These are phyloP conservation scores for Metalampra italica DNA, from an alignment of 2,888 invertebrate species.

Conservation along the genomic window DNA sequence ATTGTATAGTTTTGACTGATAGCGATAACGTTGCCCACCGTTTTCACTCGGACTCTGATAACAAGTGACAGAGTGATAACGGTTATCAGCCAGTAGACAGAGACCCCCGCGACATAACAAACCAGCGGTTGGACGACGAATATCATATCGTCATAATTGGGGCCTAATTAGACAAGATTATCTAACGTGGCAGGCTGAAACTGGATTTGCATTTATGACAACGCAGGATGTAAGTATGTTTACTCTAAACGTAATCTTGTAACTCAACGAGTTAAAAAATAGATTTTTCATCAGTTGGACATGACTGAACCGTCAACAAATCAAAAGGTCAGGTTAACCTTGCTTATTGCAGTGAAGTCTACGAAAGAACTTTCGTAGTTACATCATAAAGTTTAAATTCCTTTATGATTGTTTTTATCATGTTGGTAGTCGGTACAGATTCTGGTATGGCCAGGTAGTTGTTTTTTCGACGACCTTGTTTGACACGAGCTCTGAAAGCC, in stretches of 20 bases:
- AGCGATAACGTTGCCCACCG: conserved; percentile 19
- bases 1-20: conserved; percentile 8
- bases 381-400: conserved; percentile 29
- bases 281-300: too few relatives aligned
- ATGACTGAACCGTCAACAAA: too few relatives aligned
- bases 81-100: conserved; percentile 42
- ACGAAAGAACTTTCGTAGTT: conserved; percentile 2
- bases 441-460: conserved; percentile 33
- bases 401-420: conserved; percentile 14
- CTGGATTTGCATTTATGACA: too few relatives aligned
- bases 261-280: too few relatives aligned
- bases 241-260: too few relatives aligned
- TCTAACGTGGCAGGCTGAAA: too few relatives aligned
- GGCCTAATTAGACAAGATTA: too few relatives aligned
- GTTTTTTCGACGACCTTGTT: conserved; percentile 38
- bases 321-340: background rate
- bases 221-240: too few relatives aligned
- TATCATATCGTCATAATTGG: too few relatives aligned
- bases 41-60: conserved; percentile 43
- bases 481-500: conserved; percentile 29
- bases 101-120: conserved; percentile 41
- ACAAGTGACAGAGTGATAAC: conserved; percentile 37
- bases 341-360: background rate
- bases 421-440: conserved; percentile 33
- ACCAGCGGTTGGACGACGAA: conserved; percentile 10